Percentiles rank a stretch among this genome's conserved stretches.
Conservation (phyloP, 2,888 invertebrate genomes). For the Melolontha melolontha region DNA sequence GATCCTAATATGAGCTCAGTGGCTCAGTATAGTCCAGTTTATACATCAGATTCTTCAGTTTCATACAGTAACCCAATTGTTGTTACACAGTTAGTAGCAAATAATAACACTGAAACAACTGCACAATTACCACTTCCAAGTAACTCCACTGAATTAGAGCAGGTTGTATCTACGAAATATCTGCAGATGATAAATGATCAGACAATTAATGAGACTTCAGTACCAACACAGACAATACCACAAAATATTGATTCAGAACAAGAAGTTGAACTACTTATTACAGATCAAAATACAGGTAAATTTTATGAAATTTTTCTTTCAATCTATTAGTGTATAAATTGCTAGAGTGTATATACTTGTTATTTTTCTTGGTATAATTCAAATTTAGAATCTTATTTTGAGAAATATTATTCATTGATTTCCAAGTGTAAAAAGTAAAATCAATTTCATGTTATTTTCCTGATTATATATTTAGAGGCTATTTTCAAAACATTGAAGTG, state of each 20-base stretch:
- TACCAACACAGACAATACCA: slow-evolving; percentile 45
- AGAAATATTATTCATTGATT: no score
- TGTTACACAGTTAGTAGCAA: slow-evolving; percentile 59
- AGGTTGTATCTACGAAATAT: slow-evolving; percentile 56
- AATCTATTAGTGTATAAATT: no score
- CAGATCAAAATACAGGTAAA: slow-evolving; percentile 61
- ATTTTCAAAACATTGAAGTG: neutral
- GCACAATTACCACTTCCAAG: slow-evolving; percentile 56
- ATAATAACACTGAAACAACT: slow-evolving; percentile 47
- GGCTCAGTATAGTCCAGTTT: slow-evolving; percentile 73
- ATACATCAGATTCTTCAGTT: slow-evolving; percentile 56
- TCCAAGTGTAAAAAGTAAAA: no score
- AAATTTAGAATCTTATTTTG: no score
- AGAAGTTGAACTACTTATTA: slow-evolving; percentile 64
- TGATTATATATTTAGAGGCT: neutral
- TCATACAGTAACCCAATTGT: slow-evolving; percentile 59
- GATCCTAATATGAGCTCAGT: slow-evolving; percentile 70
- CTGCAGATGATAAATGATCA: slow-evolving; percentile 56
- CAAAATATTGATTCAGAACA: slow-evolving; percentile 55
- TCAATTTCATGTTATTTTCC: no score
- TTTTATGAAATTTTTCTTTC: no score
- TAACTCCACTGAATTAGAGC: slow-evolving; percentile 51
- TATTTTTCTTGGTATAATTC: no score
- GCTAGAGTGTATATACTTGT: no score
- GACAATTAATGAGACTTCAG: slow-evolving; percentile 38